Evolutionary conservation across 2,797 vertebrate genomes (phyloP).

Genomic region (Pogonophryne albipinna): DNA sequence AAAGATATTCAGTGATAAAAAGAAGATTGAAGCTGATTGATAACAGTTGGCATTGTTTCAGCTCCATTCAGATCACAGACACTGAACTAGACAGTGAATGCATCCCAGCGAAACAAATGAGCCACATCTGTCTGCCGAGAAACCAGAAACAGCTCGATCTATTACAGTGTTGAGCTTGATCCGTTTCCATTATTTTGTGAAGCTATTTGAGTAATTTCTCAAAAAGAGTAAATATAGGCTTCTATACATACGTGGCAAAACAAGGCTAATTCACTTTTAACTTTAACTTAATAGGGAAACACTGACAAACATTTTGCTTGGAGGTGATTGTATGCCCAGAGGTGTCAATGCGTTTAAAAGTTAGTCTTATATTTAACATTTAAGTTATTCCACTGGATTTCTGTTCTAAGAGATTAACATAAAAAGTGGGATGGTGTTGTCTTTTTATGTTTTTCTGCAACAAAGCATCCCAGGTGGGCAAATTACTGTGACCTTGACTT

Average conservation of each 20-base stretch:
- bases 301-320: background rate
- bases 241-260: background rate
- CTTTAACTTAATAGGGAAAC: background rate
- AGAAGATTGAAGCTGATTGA: background rate
- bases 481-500: slow-evolving; percentile 31
- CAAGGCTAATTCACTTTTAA: background rate
- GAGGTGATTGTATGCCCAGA: too few relatives aligned
- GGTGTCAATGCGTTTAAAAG: background rate
- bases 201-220: background rate
- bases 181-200: background rate
- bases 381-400: background rate
- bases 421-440: background rate
- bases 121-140: slow-evolving; percentile 4
- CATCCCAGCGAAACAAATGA: slow-evolving; percentile 4
- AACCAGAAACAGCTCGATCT: slow-evolving; percentile 4
- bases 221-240: background rate
- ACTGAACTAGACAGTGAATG: background rate
- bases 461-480: slow-evolving; percentile 8
- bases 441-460: background rate
- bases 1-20: background rate
- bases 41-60: background rate
- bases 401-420: background rate
- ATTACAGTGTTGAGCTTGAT: background rate
- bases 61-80: background rate
- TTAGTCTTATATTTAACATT: background rate